Evolutionary conservation across 2,888 invertebrate genomes (phyloP).

Genomic region (Trachelus stipa): DNA sequence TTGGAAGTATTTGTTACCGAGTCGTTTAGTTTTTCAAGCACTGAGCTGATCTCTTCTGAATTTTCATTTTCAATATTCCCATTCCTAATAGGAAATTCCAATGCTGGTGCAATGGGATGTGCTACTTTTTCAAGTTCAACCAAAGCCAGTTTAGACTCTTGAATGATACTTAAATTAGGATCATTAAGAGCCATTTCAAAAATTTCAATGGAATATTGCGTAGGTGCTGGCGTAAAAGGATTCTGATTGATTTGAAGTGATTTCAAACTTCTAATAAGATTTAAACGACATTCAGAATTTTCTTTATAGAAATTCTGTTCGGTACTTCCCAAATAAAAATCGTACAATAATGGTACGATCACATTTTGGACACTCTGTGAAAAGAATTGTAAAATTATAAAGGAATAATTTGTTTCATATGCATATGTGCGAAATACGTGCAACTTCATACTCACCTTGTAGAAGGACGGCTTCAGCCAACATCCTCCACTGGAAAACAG

Average conservation of each 20-base stretch:
- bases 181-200: slow-evolving; percentile 53
- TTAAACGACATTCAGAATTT: slow-evolving; percentile 44
- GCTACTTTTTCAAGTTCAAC: slow-evolving; percentile 53
- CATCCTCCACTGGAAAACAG: slow-evolving; percentile 46
- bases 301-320: slow-evolving; percentile 41
- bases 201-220: slow-evolving; percentile 53
- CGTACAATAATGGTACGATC: slow-evolving; percentile 46
- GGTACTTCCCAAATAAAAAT: slow-evolving; percentile 45
- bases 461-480: slow-evolving; percentile 45
- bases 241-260: slow-evolving; percentile 52
- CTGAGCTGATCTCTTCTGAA: background rate
- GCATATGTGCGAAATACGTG: background rate
- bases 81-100: slow-evolving; percentile 37
- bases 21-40: background rate
- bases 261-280: slow-evolving; percentile 50
- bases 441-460: slow-evolving; percentile 42
- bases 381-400: background rate
- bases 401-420: background rate
- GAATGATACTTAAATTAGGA: slow-evolving; percentile 35
- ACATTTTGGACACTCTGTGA: slow-evolving; percentile 49
- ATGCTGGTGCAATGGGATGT: slow-evolving; percentile 53
- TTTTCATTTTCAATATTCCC: slow-evolving; percentile 1
- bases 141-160: slow-evolving; percentile 48
- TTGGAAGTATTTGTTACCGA: background rate
- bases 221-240: slow-evolving; percentile 44